Percentiles rank a stretch among this genome's conserved stretches.
Evolutionary conservation across 2,888 invertebrate species (phyloP).

Genomic region (Mylabris sibirica): DNA sequence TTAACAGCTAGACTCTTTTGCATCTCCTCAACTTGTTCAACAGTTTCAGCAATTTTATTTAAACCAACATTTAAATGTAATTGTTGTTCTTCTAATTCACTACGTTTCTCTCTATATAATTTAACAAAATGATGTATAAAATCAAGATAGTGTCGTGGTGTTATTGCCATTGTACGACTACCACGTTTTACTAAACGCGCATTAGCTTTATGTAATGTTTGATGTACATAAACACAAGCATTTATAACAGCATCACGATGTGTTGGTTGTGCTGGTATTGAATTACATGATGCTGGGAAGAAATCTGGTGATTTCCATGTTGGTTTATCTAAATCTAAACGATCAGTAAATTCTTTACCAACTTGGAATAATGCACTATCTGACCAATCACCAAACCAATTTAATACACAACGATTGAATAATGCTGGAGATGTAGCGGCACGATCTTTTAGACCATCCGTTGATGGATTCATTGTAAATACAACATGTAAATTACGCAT

Average conservation of each 20-base stretch:
- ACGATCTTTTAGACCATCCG: constrained; percentile 96
- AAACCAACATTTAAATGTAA: constrained; percentile 98
- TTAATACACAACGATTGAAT: constrained; percentile 98
- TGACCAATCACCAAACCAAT: constrained; percentile 99
- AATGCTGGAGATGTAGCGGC: constrained; percentile 99
- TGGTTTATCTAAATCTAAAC: constrained; percentile 91
- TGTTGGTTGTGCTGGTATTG: constrained; percentile 74
- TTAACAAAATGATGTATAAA: constrained; percentile 99
- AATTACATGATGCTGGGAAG: constrained; percentile 87
- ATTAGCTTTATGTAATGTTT: constrained; percentile 95
- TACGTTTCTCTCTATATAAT: constrained; percentile 95
- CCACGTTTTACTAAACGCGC: constrained; percentile 89
- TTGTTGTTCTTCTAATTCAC: constrained; percentile 98
- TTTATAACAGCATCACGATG: constrained; percentile 98
- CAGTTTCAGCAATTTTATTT: constrained; percentile 98
- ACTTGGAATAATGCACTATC: constrained; percentile 94
- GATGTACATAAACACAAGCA: constrained; percentile 97
- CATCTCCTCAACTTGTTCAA: constrained; percentile 99
- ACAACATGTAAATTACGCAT: constrained; percentile 99
- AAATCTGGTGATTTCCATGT: constrained; percentile 87
- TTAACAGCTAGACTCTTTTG: constrained; percentile 98
- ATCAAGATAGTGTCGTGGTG: constrained; percentile 96
- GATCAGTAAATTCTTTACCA: constrained; percentile 95
- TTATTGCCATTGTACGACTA: constrained; percentile 95
- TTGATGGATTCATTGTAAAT: constrained; percentile 99